Conservation (phyloP, 1,140 invertebrate species). For the Venturia canescens region DNA sequence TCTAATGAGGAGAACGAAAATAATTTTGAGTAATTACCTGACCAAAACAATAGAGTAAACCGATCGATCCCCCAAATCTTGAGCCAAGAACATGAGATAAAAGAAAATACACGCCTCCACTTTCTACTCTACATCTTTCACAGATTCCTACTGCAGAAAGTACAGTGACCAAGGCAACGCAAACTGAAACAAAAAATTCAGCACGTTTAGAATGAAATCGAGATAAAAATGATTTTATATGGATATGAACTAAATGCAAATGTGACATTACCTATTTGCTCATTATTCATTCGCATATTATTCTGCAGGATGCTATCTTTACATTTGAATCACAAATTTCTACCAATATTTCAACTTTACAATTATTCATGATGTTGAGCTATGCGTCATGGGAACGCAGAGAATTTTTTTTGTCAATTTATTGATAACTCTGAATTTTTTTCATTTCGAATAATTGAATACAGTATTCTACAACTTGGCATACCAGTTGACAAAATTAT, state of each 20-base stretch:
- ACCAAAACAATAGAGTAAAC: constrained; percentile 96
- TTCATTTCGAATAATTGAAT: too few relatives aligned
- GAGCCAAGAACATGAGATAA: constrained; percentile 95
- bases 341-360: too few relatives aligned
- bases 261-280: not conserved
- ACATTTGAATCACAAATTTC: too few relatives aligned
- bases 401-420: too few relatives aligned
- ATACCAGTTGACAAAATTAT: constrained; percentile 92
- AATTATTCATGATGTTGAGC: too few relatives aligned
- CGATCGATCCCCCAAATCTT: constrained; percentile 93
- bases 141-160: constrained; percentile 97
- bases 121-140: constrained; percentile 95
- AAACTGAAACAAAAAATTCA: constrained; percentile 79
- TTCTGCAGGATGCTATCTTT: too few relatives aligned
- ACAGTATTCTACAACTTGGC: constrained; percentile 25
- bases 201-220: constrained; percentile 44
- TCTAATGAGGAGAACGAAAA: too few relatives aligned
- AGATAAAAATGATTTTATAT: constrained; percentile 25
- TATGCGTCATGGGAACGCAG: too few relatives aligned
- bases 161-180: constrained; percentile 92
- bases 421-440: too few relatives aligned
- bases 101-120: constrained; percentile 97
- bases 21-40: constrained; percentile 80
- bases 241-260: constrained; percentile 56
- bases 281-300: too few relatives aligned